phyloP scores from a whole-genome alignment of 2,797 vertebrate genomes.

The Melanotaenia maccullochi region DNA sequence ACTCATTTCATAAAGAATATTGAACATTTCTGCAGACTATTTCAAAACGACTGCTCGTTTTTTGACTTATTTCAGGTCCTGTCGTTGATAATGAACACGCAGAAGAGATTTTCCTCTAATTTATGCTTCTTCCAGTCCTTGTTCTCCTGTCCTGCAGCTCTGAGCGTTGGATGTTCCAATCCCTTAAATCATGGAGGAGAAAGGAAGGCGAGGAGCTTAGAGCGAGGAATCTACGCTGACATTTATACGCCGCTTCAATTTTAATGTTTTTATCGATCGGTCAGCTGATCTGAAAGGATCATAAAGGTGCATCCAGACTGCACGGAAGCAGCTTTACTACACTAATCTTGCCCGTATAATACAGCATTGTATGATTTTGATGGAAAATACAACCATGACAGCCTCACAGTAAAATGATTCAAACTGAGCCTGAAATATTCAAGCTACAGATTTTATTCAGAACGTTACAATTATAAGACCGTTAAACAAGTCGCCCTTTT shows the following conservation, averaged over 20 bases:
- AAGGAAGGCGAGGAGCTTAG: constrained; percentile 1
- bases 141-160: constrained; percentile 17
- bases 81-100: constrained; percentile 29
- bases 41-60: constrained; percentile 3
- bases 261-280: constrained; percentile 15
- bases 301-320: neutral
- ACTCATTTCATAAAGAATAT: neutral
- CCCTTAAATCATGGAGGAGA: constrained; percentile 28
- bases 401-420: neutral
- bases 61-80: neutral
- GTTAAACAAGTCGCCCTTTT: neutral
- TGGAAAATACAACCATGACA: neutral
- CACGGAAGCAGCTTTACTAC: neutral
- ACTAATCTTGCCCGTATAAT: neutral
- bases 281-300: constrained; percentile 7
- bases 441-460: neutral
- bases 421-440: neutral
- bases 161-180: constrained; percentile 8
- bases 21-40: neutral
- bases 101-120: constrained; percentile 15
- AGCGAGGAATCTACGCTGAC: neutral
- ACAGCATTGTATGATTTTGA: neutral
- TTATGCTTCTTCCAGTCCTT: constrained; percentile 25
- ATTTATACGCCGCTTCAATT: constrained; percentile 1
- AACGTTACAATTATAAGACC: neutral